Conservation (phyloP, 1,140 invertebrate genomes). For the Sitophilus oryzae region DNA sequence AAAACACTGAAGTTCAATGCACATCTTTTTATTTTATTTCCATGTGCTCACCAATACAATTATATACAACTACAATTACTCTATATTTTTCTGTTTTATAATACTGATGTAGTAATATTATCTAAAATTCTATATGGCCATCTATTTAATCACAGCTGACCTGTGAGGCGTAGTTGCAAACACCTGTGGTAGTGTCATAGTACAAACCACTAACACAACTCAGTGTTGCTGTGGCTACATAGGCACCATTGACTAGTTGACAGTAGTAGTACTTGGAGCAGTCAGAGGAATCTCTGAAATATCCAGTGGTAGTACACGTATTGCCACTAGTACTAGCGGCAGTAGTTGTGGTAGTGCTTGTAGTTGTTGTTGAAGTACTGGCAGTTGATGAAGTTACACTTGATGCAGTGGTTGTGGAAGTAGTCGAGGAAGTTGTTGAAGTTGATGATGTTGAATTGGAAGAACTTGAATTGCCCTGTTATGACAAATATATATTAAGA, state of each 20-base stretch:
- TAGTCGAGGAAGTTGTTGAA: background rate
- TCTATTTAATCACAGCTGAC: constrained; percentile 11
- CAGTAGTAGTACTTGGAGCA: constrained; percentile 26
- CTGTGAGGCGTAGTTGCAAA: constrained; percentile 20
- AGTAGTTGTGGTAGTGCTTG: background rate
- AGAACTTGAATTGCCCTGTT: background rate
- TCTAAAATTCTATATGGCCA: too few relatives aligned
- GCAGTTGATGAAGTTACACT: background rate
- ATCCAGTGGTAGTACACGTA: constrained; percentile 16
- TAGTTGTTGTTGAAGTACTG: constrained; percentile 5
- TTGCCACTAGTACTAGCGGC: background rate
- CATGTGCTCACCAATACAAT: background rate
- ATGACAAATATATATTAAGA: background rate
- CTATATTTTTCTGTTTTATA: background rate
- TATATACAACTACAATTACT: background rate
- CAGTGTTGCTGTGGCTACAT: background rate
- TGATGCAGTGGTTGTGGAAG: constrained; percentile 4
- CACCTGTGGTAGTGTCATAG: constrained; percentile 13
- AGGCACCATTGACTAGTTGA: constrained; percentile 3
- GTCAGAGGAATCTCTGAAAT: constrained; percentile 16
- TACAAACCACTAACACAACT: constrained; percentile 19
- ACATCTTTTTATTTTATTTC: too few relatives aligned
- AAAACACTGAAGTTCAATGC: too few relatives aligned
- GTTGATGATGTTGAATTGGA: background rate
- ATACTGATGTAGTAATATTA: too few relatives aligned